phyloP scores from a whole-genome alignment of 2,888 invertebrate genomes.

The Ctena decussata region DNA sequence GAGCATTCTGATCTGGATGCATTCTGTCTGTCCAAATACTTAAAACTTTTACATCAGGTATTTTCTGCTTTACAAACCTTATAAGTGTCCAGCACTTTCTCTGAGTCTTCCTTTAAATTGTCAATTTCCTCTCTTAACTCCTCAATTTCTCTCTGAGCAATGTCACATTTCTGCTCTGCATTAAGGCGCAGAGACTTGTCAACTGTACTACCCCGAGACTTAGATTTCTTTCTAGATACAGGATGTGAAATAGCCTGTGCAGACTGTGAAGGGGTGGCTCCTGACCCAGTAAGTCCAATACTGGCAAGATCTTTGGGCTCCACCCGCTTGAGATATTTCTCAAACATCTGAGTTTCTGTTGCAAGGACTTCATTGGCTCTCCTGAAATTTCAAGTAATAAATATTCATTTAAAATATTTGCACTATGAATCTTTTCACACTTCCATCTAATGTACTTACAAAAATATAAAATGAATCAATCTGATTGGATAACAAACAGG shows the following conservation, averaged over 20 bases:
- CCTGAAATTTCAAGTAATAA: conserved; percentile 65
- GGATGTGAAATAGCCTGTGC: conserved; percentile 72
- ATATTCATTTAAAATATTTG: too few relatives aligned
- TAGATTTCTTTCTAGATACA: conserved; percentile 83
- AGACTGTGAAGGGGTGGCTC: conserved; percentile 76
- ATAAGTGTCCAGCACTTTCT: conserved; percentile 85
- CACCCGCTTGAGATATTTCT: conserved; percentile 85
- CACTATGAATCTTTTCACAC: too few relatives aligned
- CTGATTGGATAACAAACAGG: too few relatives aligned
- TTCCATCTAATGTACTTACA: too few relatives aligned
- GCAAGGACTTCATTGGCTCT: conserved; percentile 85
- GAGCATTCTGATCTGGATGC: too few relatives aligned
- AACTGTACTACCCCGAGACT: conserved; percentile 82
- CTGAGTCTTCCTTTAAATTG: conserved; percentile 84
- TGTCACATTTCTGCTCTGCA: conserved; percentile 87
- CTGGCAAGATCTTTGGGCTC: conserved; percentile 81
- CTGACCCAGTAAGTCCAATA: conserved; percentile 38
- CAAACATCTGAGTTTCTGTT: conserved; percentile 87
- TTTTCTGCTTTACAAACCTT: conserved; percentile 78
- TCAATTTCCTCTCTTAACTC: conserved; percentile 85
- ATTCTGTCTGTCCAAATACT: too few relatives aligned
- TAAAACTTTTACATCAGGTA: too few relatives aligned
- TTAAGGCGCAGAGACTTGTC: conserved; percentile 84
- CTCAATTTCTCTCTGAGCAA: conserved; percentile 86
- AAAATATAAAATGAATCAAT: too few relatives aligned